Evolutionary conservation across 2,113 vertebrate genomes (phyloP), one percentile per base, ranked within the genome.

Genomic region (Pantherophis guttatus): DNA sequence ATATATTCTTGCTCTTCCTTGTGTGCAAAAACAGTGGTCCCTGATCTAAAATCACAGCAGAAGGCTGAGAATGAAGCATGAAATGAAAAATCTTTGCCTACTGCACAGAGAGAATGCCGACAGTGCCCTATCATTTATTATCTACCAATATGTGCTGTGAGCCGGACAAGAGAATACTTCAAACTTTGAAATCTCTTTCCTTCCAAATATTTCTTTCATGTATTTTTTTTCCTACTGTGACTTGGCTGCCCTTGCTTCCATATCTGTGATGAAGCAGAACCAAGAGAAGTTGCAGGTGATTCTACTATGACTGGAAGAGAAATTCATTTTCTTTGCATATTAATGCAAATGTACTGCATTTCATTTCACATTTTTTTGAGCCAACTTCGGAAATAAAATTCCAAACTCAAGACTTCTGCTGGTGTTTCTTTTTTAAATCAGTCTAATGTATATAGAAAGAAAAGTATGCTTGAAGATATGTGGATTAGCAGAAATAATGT

Each of bases 21-120:
- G 91, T 62, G 88, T 86, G 88, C 86, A 26, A 33, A 81, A 58
- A 58, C 8, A 0, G 57, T 92, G 86, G 52, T 93, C 91, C 85
- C 94, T 44, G 88, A 81, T 91, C 94, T 52, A 90, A 96, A 95
- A 95, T 96, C 90, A 91, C 21, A 12, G 26, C 26, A 91, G 94
- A 86, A 19, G 91, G 57, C 88, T 93, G 95, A 89, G 95, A 96
- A 95, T 89, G 93, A 95, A 96, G 90, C 95, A 95, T 94, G 94
- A 95, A 96, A 96, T 94, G 94, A 96, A 94, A 96, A 94, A 44
- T 65, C 58, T 91, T 91, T 95, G 93, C 65, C 53, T 93, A 93
- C 65, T 92, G 86, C 91, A 90, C 19, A 55, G 75, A 52, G 93
- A 94, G 89, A 92, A 39, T n/a, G 55, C 48, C 65, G 58, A 5